Evolutionary conservation across 2,888 invertebrate genomes (phyloP), one percentile per base, ranked within the genome.

Genomic region (Branchellion lobata): DNA sequence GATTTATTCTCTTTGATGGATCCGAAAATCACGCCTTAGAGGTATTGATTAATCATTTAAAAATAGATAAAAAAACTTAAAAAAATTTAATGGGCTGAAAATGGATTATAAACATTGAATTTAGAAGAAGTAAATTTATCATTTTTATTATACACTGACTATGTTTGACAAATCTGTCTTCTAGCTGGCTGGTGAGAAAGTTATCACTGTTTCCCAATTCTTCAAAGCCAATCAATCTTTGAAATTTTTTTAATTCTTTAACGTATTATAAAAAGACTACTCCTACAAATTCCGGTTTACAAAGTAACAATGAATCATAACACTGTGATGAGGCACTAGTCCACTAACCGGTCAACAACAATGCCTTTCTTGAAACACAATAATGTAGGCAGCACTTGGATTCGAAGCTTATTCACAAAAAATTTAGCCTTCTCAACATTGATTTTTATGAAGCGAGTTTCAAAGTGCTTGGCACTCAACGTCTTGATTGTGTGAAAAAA

Each of bases 381-480:
- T 11, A 87, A 82, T 18, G 85, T 85, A 74, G 87, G 87, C 57
- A 87, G 82, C 18, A 86, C 84, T 40, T 84, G 82, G 53, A 87
- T 85, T 77, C 85, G 86, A 29, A 87, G 82, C 80, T 85, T 86
- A 27, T 84, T 83, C 24, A 86, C 86, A 78, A 86, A 84, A 81
- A 86, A 87, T 79, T 86, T 86, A 8, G 86, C 86, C 31, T 84
- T 85, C 29, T 85, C 86, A 3, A 86, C 87, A 83, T 84, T 85
- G 61, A 87, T 84, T 80, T 84, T 85, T 21, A 86, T 85, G 85
- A 87, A 87, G 80, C 85, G 86, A 68, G 85, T 85, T 72, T 85
- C 85, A 84, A 85, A 86, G 83, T 87, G 85, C 73, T 85, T 86
- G 78, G 84, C 84, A 72, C 85, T 82, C 47, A 87, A 82, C 80